Percentiles rank a stretch among this genome's conserved stretches.
phyloP scores from a whole-genome alignment of 2,888 invertebrate species.

The Pediacus dermestoides region DNA sequence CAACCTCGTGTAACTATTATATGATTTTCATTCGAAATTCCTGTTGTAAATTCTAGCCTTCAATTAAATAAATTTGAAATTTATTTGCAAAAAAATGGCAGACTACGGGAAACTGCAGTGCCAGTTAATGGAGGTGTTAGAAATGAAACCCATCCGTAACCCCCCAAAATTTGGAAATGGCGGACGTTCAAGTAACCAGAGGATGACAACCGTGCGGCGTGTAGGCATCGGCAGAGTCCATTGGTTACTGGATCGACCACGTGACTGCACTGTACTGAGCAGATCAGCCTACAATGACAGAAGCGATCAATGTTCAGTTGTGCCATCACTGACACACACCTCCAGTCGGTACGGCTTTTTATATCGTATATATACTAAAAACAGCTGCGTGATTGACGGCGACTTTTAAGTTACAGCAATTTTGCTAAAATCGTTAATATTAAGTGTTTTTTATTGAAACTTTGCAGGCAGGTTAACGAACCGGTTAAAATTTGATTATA shows the following conservation, averaged over 20 bases:
- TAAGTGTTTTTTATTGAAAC: too few species aligned
- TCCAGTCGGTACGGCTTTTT: conserved; percentile 38
- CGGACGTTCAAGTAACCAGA: conserved; percentile 61
- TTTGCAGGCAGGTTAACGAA: too few species aligned
- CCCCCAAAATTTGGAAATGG: conserved; percentile 61
- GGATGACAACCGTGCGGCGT: conserved; percentile 53
- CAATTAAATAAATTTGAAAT: too few species aligned
- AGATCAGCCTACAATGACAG: conserved; percentile 56
- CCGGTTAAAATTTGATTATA: too few species aligned
- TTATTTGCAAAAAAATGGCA: conserved; percentile 52
- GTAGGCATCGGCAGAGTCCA: conserved; percentile 54
- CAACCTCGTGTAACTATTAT: too few species aligned
- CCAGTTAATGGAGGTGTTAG: conserved; percentile 58
- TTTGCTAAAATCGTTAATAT: too few species aligned
- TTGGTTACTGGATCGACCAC: conserved; percentile 59
- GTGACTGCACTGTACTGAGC: conserved; percentile 63
- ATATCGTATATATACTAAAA: conserved; percentile 27
- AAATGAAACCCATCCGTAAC: conserved; percentile 56
- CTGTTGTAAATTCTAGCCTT: too few species aligned
- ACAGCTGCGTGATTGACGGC: background rate
- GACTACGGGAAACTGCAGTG: conserved; percentile 53
- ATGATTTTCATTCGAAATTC: too few species aligned
- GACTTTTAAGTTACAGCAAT: too few species aligned
- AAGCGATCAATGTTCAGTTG: conserved; percentile 60
- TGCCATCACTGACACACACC: conserved; percentile 62